Percentiles rank a stretch among this genome's conserved stretches.
Conservation (phyloP, 2,113 vertebrate genomes). For the Zosterops borbonicus region DNA sequence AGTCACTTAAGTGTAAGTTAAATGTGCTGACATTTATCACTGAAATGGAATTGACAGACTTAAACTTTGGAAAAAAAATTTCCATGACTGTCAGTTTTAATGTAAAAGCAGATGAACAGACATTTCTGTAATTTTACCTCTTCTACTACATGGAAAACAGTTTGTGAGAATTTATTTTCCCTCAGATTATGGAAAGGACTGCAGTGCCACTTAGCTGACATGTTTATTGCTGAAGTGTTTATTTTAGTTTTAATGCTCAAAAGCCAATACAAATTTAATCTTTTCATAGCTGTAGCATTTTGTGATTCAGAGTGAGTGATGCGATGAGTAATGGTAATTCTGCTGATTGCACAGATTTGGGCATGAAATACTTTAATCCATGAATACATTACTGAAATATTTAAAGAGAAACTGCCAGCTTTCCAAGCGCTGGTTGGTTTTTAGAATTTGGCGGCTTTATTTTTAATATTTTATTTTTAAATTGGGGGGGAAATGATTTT, state of each 20-base stretch:
- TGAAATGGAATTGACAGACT: not conserved
- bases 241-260: conserved; percentile 41
- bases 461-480: not conserved
- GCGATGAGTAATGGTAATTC: conserved; percentile 30
- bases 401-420: not conserved
- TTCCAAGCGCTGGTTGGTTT: not conserved
- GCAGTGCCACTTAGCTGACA: conserved; percentile 15
- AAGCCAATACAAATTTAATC: conserved; percentile 49
- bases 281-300: conserved; percentile 15
- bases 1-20: not conserved
- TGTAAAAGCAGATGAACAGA: not conserved
- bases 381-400: not conserved
- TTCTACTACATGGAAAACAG: not conserved
- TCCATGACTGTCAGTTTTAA: not conserved
- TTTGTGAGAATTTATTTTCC: not conserved
- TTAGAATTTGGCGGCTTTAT: not conserved
- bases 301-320: conserved; percentile 28
- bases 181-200: not conserved
- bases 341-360: conserved; percentile 47
- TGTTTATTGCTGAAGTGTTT: conserved; percentile 51
- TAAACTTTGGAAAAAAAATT: not conserved
- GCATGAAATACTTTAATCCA: conserved; percentile 12
- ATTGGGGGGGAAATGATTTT: rapidly evolving
- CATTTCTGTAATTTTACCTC: not conserved
- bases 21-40: not conserved